phyloP scores from a whole-genome alignment of 1,140 invertebrate species.

The Melanaphis sacchari region DNA sequence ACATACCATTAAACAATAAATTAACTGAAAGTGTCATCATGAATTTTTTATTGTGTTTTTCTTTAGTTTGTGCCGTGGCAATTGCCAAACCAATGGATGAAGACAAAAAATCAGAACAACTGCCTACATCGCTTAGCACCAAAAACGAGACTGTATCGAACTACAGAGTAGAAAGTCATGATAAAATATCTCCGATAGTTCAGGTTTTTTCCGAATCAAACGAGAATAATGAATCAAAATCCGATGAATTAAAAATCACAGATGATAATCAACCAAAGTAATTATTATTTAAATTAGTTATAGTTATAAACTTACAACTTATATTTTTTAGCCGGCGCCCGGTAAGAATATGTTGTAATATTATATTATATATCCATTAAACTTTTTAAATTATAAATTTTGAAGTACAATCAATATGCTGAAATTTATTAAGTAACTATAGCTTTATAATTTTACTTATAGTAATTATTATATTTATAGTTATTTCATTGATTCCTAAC shows the following conservation, averaged over 20 bases:
- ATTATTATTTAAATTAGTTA: neutral
- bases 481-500: no score
- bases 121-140: neutral
- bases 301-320: neutral
- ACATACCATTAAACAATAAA: neutral
- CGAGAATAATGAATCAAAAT: neutral
- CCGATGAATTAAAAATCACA: neutral
- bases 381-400: neutral
- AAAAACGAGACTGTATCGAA: neutral
- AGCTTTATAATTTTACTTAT: neutral
- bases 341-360: neutral
- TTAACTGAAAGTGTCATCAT: constrained; percentile 14
- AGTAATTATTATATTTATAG: neutral
- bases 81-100: constrained; percentile 33
- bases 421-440: neutral
- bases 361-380: neutral
- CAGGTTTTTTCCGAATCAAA: neutral
- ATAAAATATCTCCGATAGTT: neutral
- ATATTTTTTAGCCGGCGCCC: no score
- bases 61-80: neutral
- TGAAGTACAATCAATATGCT: neutral
- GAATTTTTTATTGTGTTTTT: constrained; percentile 34
- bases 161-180: neutral
- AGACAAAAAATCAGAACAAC: neutral
- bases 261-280: neutral